phyloP scores from a whole-genome alignment of 2,113 vertebrate genomes.

The Trichechus manatus region DNA sequence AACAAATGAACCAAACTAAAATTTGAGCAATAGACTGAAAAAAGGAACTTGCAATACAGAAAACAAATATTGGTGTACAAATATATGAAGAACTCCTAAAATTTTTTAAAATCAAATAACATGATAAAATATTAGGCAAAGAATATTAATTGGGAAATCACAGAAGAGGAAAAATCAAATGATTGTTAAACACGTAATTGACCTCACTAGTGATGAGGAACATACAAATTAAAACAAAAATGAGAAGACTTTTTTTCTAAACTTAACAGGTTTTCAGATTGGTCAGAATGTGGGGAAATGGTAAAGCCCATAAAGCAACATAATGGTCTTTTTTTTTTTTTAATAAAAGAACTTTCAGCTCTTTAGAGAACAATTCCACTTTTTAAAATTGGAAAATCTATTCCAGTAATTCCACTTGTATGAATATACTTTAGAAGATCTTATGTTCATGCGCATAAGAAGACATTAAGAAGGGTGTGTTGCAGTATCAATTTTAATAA shows the following conservation, averaged over 20 bases:
- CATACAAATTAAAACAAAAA: neutral
- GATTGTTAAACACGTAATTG: neutral
- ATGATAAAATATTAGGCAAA: neutral
- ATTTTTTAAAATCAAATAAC: neutral
- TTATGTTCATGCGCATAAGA: neutral
- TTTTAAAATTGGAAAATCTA: neutral
- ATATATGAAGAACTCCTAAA: neutral
- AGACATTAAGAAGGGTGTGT: neutral
- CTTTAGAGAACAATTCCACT: neutral
- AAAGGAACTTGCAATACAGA: neutral
- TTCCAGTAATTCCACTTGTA: neutral
- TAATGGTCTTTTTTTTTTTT: no score
- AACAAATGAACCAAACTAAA: neutral
- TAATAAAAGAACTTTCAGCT: no score
- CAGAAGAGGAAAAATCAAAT: neutral
- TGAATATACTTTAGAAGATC: neutral
- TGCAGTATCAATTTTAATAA: neutral
- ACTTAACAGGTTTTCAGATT: neutral
- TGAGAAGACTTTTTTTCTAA: neutral
- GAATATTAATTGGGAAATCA: neutral
- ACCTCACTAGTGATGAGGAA: neutral
- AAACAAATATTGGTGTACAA: neutral
- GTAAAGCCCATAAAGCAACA: neutral
- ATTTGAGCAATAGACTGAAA: neutral
- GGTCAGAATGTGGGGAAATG: neutral